phyloP scores from a whole-genome alignment of 2,797 vertebrate genomes.

The Spinus olivaceus region DNA sequence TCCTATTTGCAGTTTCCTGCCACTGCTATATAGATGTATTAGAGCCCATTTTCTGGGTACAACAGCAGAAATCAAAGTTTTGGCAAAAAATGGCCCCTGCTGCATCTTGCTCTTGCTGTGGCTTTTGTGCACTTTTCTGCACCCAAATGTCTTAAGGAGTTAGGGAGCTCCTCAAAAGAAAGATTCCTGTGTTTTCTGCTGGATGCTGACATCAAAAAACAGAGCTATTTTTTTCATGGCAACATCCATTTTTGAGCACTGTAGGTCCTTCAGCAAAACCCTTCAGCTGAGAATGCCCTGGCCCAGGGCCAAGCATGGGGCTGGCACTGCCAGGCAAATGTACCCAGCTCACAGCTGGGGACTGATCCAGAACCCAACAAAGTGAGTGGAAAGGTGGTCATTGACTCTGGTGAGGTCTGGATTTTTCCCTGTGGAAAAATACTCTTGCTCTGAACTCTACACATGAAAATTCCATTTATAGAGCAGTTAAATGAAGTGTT shows the following conservation, averaged over 20 bases:
- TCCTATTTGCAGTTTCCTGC: neutral
- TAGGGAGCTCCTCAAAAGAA: neutral
- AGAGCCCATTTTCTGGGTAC: neutral
- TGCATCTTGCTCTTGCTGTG: neutral
- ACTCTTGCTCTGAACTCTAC: neutral
- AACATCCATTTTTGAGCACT: neutral
- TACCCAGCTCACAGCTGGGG: accelerated
- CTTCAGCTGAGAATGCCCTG: neutral
- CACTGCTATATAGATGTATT: neutral
- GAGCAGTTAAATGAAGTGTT: constrained; percentile 13
- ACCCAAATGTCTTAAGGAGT: neutral
- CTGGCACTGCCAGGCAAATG: neutral
- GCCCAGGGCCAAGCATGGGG: accelerated
- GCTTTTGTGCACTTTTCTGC: neutral
- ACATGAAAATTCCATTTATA: constrained; percentile 10
- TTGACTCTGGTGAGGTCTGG: neutral
- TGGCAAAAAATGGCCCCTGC: neutral
- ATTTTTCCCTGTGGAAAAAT: constrained; percentile 1
- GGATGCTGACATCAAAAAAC: neutral
- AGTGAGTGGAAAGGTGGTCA: neutral
- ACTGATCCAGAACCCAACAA: neutral
- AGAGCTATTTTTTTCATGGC: neutral
- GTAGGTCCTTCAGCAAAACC: neutral
- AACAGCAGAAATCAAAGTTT: neutral
- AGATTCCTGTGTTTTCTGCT: neutral